Evolutionary conservation across 2,888 invertebrate species (phyloP), one percentile per base, ranked within the genome.

Genomic region (Tenthredo notha): DNA sequence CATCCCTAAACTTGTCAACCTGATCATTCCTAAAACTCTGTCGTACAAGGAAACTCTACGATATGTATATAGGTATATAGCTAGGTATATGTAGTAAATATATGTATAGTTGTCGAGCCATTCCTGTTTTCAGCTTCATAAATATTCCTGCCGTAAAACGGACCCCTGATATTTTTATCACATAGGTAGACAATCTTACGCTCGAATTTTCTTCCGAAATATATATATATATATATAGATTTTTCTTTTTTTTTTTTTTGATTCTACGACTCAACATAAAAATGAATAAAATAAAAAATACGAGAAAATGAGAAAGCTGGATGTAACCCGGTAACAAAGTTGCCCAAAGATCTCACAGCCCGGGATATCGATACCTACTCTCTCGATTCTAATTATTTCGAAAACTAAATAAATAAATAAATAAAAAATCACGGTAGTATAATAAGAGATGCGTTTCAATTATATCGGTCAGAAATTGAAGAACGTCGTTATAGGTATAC

Each of bases 151-250:
- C 47, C 43, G 43, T 75, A 75, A 75, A 75, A 75, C 21, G 77
- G 54, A 77, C 77, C 77, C 77, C 77, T 21, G 70, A 74, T 74
- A 43, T 43, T 74, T 74, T 74, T 74, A 40, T 72, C 72, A 40
- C 15, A 72, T 29, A 72, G 72, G 50, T 77, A 29, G 75, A 77
- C 50, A 50, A 77, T 47, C 29, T 77, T 25, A 75, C 29, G 75
- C 25, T 67, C 67, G 61, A 61, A 61, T 61, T 61, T 61, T 21
- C 21, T 61, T 25, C 25, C 50, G 18, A n/a, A 7, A 61, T n/a
- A 61, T 25, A 25, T 61, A 21, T 33, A 33, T 33, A 33, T 33
- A 33, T 33, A 33, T 33, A 33, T 33, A 33, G 29, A 1, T 6
- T 50, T 50, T n/a, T 50, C 1, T 6, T 50, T n/a, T 6, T n/a